These are phyloP conservation scores for Pollenia amentaria DNA, from an alignment of 2,888 invertebrate species.

Conservation along the genomic window DNA sequence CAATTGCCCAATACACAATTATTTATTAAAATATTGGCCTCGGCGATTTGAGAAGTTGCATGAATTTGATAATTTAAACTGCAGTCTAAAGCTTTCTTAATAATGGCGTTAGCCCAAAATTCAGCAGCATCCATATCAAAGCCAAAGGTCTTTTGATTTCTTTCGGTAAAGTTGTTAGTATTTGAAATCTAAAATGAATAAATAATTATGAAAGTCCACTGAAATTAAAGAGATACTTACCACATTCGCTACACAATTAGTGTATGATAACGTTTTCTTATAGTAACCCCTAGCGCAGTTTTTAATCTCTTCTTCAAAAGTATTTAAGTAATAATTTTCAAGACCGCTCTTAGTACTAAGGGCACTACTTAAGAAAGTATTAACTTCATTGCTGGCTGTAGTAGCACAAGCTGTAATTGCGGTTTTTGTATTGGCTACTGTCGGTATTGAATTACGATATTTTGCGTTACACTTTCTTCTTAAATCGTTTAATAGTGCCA, in stretches of 20 bases:
- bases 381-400: conserved; percentile 40
- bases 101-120: conserved; percentile 29
- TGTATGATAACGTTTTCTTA: conserved; percentile 5
- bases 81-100: conserved; percentile 58
- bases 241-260: background rate
- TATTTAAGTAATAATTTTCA: conserved; percentile 2
- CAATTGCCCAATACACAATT: no score
- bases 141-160: conserved; percentile 50
- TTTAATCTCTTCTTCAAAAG: conserved; percentile 3
- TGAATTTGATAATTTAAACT: no score
- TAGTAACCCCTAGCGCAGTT: conserved; percentile 7
- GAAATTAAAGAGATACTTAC: no score
- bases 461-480: no score
- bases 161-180: conserved; percentile 12
- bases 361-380: background rate
- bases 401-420: conserved; percentile 53
- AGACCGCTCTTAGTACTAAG: background rate
- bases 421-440: no score
- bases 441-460: no score
- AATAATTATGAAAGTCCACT: no score
- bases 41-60: no score
- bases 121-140: conserved; percentile 35
- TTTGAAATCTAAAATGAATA: no score
- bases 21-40: no score
- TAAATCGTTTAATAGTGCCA: no score